Evolutionary conservation across 2,797 vertebrate species (phyloP).

Genomic region (Catostomus latipinnis): DNA sequence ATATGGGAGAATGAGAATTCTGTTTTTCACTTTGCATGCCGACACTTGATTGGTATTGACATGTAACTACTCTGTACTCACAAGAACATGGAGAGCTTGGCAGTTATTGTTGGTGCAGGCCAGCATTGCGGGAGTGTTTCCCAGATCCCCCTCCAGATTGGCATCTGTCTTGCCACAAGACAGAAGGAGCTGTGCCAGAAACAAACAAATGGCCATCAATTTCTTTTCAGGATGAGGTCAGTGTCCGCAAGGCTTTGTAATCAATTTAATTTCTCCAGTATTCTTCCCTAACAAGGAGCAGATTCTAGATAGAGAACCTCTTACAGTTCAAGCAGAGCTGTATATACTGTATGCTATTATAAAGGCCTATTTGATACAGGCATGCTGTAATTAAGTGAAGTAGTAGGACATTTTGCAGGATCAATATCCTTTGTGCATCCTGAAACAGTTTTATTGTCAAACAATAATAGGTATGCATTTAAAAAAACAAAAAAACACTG

Average conservation of each 20-base stretch:
- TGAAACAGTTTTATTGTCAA: no score
- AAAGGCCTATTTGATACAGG: neutral
- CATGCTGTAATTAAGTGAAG: neutral
- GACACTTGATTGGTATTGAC: neutral
- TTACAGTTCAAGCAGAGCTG: neutral
- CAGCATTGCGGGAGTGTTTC: constrained; percentile 87
- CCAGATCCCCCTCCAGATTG: constrained; percentile 91
- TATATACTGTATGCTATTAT: neutral
- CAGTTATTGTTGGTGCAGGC: constrained; percentile 90
- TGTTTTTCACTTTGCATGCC: neutral
- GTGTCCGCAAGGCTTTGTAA: neutral
- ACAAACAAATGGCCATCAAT: constrained; percentile 4
- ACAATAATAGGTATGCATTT: no score
- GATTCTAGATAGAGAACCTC: neutral
- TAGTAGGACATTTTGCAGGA: neutral
- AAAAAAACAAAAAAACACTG: neutral
- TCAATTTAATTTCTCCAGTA: constrained; percentile 17
- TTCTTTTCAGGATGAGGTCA: neutral
- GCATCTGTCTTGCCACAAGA: constrained; percentile 80
- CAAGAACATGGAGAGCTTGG: constrained; percentile 85
- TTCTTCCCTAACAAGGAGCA: neutral
- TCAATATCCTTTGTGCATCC: neutral
- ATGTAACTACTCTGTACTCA: constrained; percentile 68
- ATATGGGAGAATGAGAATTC: neutral
- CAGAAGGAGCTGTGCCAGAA: constrained; percentile 80